phyloP scores from a whole-genome alignment of 2,888 invertebrate species.

The Drosophila prolongata region DNA sequence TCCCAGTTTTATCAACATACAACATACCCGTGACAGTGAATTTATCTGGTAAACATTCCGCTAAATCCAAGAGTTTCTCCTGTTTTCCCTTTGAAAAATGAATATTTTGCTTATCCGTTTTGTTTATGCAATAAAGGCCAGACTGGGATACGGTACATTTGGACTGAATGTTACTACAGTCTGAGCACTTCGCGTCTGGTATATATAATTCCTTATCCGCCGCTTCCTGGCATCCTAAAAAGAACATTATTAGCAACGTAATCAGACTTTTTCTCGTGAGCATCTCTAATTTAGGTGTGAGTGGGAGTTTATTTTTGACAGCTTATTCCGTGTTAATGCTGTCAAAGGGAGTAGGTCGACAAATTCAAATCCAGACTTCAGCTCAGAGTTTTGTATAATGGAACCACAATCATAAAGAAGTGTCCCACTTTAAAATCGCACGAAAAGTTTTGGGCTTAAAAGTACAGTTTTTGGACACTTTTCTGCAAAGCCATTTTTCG shows the following conservation, averaged over 20 bases:
- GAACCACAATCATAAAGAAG: too few relatives aligned
- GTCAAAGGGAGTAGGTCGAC: background rate
- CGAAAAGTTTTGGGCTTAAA: too few relatives aligned
- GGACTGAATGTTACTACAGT: background rate
- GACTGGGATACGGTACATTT: background rate
- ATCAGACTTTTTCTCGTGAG: background rate
- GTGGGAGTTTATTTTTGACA: background rate
- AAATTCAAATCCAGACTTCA: too few relatives aligned
- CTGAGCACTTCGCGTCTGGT: background rate
- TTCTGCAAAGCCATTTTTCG: too few relatives aligned
- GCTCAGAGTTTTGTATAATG: too few relatives aligned
- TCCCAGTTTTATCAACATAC: background rate
- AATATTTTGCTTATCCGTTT: background rate
- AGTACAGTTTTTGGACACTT: too few relatives aligned
- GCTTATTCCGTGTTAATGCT: background rate
- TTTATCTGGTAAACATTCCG: background rate
- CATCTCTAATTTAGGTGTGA: background rate
- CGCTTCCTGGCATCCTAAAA: background rate
- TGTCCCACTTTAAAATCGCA: too few relatives aligned
- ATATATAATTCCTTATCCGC: too few relatives aligned
- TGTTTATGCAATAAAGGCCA: background rate
- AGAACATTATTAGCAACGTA: background rate
- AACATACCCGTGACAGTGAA: background rate
- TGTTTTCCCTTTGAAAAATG: background rate
- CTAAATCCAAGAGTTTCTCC: background rate